Conservation (phyloP, 2,113 vertebrate species). For the Thoracochromis brauschi region DNA sequence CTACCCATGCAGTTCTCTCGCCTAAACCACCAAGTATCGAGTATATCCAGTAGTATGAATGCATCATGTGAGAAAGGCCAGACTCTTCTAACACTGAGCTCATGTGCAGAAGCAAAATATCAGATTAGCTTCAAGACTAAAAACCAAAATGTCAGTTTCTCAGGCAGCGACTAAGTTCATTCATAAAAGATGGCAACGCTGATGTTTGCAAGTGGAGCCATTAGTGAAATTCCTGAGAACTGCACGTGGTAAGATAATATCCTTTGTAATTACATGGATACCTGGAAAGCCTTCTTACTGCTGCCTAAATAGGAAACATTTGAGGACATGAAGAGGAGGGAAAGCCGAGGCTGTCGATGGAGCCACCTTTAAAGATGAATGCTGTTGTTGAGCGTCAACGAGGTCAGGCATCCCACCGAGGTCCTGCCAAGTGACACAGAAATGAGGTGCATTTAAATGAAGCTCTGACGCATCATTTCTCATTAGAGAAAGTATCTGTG, state of each 20-base stretch:
- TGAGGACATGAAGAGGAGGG: not conserved
- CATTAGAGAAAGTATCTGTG: constrained; percentile 3
- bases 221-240: not conserved
- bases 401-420: not conserved
- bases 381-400: not conserved
- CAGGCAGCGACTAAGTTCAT: not conserved
- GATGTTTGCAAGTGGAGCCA: not conserved
- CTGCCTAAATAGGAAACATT: constrained; percentile 26
- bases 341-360: not conserved
- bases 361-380: not conserved
- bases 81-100: not conserved
- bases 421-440: not conserved
- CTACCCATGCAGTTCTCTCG: not conserved
- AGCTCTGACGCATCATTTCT: not conserved
- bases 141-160: not conserved
- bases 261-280: not conserved
- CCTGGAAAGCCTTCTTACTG: not conserved
- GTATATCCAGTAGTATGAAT: not conserved
- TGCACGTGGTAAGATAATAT: not conserved
- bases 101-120: not conserved
- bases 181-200: not conserved
- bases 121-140: not conserved
- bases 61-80: not conserved
- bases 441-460: not conserved
- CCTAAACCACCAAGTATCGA: not conserved